Conservation (phyloP, 2,797 vertebrate genomes). For the Clarias fuscus region DNA sequence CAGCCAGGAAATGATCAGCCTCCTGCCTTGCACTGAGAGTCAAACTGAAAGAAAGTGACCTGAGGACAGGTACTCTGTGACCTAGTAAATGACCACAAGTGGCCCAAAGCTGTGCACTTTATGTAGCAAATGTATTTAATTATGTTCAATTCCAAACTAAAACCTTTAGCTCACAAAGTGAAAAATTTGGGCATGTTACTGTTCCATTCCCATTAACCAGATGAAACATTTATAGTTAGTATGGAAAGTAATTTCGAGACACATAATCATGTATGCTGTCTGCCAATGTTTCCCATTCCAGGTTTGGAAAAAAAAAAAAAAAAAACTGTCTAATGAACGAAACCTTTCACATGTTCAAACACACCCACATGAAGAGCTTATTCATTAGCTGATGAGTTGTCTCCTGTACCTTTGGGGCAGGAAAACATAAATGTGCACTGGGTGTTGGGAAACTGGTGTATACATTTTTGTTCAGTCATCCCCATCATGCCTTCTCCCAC, state of each 20-base stretch:
- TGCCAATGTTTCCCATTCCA: slow-evolving; percentile 22
- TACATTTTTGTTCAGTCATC: background rate
- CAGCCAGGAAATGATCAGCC: slow-evolving; percentile 55
- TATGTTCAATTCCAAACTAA: background rate
- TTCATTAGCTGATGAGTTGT: slow-evolving; percentile 14
- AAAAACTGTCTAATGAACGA: background rate
- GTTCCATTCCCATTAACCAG: background rate
- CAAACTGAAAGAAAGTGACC: slow-evolving; percentile 5
- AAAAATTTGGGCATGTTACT: background rate
- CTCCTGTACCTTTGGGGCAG: background rate
- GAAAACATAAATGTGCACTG: background rate
- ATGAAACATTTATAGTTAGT: background rate
- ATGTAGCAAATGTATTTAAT: background rate
- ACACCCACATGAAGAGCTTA: background rate
- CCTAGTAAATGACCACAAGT: background rate
- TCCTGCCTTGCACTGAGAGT: slow-evolving; percentile 18
- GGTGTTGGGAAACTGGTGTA: background rate
- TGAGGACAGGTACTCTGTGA: slow-evolving; percentile 15
- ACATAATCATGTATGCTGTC: slow-evolving; percentile 7
- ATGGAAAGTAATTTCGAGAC: slow-evolving; percentile 11
- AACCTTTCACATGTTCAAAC: slow-evolving; percentile 14
- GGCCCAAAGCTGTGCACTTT: background rate
- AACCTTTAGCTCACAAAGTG: background rate
- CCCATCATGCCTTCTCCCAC: background rate
- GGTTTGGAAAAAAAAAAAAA: slow-evolving; percentile 4